Percentiles rank a stretch among this genome's conserved stretches.
These are phyloP conservation scores for Drepanosiphum platanoidis DNA, from an alignment of 2,888 invertebrate species.

Conservation along the genomic window DNA sequence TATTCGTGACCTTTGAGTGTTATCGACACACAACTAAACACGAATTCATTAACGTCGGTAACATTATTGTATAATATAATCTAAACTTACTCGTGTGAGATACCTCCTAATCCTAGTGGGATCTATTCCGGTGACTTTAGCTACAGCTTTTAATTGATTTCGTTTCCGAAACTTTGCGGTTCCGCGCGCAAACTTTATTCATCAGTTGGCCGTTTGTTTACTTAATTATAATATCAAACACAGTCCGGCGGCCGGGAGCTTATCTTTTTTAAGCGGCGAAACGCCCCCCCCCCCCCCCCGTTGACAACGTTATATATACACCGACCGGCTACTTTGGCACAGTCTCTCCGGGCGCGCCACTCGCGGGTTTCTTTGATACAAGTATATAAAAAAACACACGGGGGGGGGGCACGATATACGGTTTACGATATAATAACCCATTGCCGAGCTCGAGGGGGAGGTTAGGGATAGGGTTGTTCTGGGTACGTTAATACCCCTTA, in stretches of 20 bases:
- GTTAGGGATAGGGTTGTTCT: no score
- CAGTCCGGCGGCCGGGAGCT: neutral
- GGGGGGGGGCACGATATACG: neutral
- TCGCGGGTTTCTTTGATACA: neutral
- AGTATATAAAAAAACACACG: no score
- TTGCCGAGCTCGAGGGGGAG: neutral
- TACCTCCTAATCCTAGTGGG: slow-evolving; percentile 24
- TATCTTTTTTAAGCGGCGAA: neutral
- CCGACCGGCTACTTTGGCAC: neutral
- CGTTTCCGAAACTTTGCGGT: slow-evolving; percentile 45
- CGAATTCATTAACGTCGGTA: slow-evolving; percentile 24
- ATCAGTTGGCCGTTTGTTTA: slow-evolving; percentile 7
- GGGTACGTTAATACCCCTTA: neutral
- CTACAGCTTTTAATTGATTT: slow-evolving; percentile 47
- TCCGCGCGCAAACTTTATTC: slow-evolving; percentile 44
- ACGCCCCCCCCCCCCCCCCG: no score
- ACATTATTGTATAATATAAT: neutral
- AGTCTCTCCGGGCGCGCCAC: neutral
- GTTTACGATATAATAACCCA: neutral
- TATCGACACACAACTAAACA: slow-evolving; percentile 44
- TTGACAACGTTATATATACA: neutral
- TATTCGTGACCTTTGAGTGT: slow-evolving; percentile 34
- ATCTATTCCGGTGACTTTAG: slow-evolving; percentile 17
- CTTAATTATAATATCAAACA: slow-evolving; percentile 18
- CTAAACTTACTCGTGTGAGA: slow-evolving; percentile 27